These are phyloP conservation scores for Allobates femoralis DNA, from an alignment of 2,797 vertebrate species.

Conservation along the genomic window DNA sequence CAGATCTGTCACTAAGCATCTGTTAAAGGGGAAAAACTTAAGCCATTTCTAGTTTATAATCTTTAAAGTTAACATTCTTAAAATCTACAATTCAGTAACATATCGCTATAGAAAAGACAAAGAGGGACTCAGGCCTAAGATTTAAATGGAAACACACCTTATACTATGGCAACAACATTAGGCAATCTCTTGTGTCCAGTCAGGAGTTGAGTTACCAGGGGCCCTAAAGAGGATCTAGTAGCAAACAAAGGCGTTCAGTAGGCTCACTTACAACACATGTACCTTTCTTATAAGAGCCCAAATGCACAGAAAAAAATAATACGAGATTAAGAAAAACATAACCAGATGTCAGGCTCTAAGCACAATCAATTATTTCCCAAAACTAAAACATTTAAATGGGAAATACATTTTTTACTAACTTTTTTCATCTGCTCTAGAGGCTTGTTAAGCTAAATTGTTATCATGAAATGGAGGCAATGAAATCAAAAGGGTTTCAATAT, in stretches of 20 bases:
- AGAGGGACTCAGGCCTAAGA: background rate
- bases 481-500: slow-evolving; percentile 33
- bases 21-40: slow-evolving; percentile 56
- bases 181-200: slow-evolving; percentile 31
- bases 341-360: slow-evolving; percentile 74
- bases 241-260: slow-evolving; percentile 27
- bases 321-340: slow-evolving; percentile 74
- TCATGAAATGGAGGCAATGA: slow-evolving; percentile 55
- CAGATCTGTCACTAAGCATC: slow-evolving; percentile 60
- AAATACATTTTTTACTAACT: slow-evolving; percentile 62
- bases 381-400: slow-evolving; percentile 73
- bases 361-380: slow-evolving; percentile 76
- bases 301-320: slow-evolving; percentile 69
- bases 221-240: slow-evolving; percentile 45
- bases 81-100: slow-evolving; percentile 17
- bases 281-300: slow-evolving; percentile 71
- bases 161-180: background rate
- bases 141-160: slow-evolving; percentile 45
- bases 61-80: slow-evolving; percentile 40
- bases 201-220: slow-evolving; percentile 49
- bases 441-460: slow-evolving; percentile 55
- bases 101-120: background rate
- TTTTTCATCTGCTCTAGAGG: slow-evolving; percentile 43
- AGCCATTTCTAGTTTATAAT: slow-evolving; percentile 42
- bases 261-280: slow-evolving; percentile 63